Percentiles rank a stretch among this genome's conserved stretches.
Conservation (phyloP, 1,140 invertebrate species). For the Nasonia giraulti region DNA sequence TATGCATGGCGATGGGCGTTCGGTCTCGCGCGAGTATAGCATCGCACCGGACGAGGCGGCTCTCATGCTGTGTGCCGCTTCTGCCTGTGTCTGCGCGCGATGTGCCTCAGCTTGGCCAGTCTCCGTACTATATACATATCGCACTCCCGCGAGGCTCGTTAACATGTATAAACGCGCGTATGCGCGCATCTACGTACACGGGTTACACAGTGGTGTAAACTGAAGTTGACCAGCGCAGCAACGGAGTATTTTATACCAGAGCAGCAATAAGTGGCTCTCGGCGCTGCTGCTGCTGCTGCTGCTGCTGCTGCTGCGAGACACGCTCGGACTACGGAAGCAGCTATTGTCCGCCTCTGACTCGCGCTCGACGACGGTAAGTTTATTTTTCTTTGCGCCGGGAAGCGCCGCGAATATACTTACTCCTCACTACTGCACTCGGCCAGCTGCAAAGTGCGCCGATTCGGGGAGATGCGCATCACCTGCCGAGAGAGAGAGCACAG, state of each 20-base stretch:
- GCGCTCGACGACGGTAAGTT: background rate
- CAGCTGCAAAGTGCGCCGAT: too few species aligned
- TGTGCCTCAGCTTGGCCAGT: too few species aligned
- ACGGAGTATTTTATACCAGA: too few species aligned
- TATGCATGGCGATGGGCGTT: background rate
- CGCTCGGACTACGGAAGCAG: background rate
- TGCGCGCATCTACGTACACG: background rate
- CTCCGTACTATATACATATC: too few species aligned
- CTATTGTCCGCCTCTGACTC: background rate
- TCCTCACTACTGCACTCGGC: too few species aligned
- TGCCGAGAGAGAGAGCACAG: too few species aligned
- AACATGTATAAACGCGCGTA: too few species aligned
- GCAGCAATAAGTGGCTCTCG: background rate
- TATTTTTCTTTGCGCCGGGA: background rate
- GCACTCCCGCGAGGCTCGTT: background rate
- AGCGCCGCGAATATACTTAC: background rate
- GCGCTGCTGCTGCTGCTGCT: background rate
- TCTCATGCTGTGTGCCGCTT: background rate
- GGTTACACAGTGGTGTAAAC: background rate
- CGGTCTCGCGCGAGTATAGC: background rate
- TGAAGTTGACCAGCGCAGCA: background rate
- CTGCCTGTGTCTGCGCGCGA: too few species aligned
- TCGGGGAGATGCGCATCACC: too few species aligned
- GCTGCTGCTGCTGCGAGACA: too few species aligned
- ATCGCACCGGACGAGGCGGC: background rate